These are phyloP conservation scores for Brachionus paranguensis DNA, from an alignment of 1,140 invertebrate species.

Conservation along the genomic window DNA sequence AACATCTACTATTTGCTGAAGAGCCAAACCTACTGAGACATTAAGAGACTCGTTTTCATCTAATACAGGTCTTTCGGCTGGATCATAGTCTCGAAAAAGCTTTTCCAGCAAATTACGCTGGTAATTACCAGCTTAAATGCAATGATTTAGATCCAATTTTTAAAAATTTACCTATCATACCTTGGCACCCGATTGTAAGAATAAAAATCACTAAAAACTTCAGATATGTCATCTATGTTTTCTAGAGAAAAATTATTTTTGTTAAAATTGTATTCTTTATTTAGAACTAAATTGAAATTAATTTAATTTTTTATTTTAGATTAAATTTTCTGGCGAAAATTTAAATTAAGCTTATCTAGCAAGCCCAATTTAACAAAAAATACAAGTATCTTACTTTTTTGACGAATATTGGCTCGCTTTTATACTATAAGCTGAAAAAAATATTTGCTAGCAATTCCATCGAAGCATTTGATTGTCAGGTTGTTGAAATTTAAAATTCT, in stretches of 20 bases:
- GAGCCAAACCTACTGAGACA: constrained; percentile 23
- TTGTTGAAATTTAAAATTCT: neutral
- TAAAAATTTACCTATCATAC: neutral
- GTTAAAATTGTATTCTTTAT: neutral
- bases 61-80: constrained; percentile 21
- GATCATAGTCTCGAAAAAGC: constrained; percentile 31
- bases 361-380: neutral
- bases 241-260: neutral
- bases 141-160: neutral
- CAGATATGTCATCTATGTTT: neutral
- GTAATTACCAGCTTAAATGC: neutral
- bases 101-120: constrained; percentile 21
- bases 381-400: neutral
- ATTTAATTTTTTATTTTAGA: neutral
- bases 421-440: neutral
- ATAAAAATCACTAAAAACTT: neutral
- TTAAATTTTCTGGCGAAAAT: neutral
- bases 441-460: neutral
- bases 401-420: neutral
- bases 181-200: neutral
- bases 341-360: neutral
- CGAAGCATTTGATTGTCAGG: neutral
- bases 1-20: constrained; percentile 39
- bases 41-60: constrained; percentile 11
- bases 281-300: neutral